These are phyloP conservation scores for Mesochorus sp. DNA, from an alignment of 2,888 invertebrate species.

Conservation along the genomic window DNA sequence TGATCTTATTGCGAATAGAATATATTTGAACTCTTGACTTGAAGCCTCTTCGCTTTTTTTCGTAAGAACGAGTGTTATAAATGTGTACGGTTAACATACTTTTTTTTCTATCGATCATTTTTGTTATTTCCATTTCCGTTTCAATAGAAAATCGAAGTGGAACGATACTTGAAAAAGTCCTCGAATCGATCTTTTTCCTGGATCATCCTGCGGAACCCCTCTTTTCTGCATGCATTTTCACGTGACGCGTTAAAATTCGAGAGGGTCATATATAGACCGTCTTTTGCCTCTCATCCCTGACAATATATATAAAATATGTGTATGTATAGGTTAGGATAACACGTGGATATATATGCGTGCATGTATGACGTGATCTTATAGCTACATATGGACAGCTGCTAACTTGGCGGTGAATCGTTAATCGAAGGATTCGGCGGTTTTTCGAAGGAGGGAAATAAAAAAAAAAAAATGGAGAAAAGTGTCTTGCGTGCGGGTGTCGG, in stretches of 20 bases:
- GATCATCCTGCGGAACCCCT: constrained; percentile 51
- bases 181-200: constrained; percentile 49
- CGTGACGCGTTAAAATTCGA: constrained; percentile 62
- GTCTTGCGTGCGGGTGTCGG: constrained; percentile 47
- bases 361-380: constrained; percentile 16
- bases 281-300: constrained; percentile 28
- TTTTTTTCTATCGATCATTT: constrained; percentile 57
- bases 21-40: constrained; percentile 2
- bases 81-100: constrained; percentile 14
- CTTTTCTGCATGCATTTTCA: constrained; percentile 32
- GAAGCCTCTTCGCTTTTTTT: background rate
- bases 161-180: constrained; percentile 39
- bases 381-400: constrained; percentile 48
- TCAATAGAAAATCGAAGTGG: constrained; percentile 50
- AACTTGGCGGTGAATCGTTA: constrained; percentile 48
- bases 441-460: background rate
- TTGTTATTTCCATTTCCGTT: constrained; percentile 8
- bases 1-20: background rate
- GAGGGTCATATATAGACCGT: constrained; percentile 45
- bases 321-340: constrained; percentile 19
- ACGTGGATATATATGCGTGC: background rate
- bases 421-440: constrained; percentile 54
- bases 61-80: constrained; percentile 1
- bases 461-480: constrained; percentile 40
- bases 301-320: constrained; percentile 9